Evolutionary conservation across 2,888 invertebrate genomes (phyloP).

Genomic region (Caenorhabditis afra): DNA sequence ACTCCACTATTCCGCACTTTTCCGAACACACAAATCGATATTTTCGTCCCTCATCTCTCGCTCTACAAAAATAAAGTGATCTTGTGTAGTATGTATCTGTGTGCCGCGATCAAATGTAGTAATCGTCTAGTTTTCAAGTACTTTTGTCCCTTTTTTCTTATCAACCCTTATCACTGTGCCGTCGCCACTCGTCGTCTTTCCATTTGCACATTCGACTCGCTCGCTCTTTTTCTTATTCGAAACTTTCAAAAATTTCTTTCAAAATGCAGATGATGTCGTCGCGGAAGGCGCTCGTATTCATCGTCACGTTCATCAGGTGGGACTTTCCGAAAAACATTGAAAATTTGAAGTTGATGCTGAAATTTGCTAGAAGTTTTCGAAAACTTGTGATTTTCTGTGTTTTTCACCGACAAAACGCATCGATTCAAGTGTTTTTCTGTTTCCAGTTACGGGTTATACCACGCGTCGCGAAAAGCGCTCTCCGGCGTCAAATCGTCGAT

Average conservation of each 20-base stretch:
- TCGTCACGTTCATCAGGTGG: conserved; percentile 74
- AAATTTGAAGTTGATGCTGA: no score
- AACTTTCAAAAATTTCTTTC: background rate
- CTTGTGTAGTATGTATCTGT: conserved; percentile 21
- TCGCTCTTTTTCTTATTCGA: background rate
- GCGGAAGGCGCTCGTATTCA: conserved; percentile 68
- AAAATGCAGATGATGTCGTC: conserved; percentile 45
- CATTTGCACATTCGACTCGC: no score
- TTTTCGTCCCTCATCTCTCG: background rate
- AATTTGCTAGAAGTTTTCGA: no score
- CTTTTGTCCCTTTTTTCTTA: conserved; percentile 34
- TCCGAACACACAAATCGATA: conserved; percentile 2
- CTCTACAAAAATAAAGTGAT: background rate
- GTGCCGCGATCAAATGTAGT: background rate
- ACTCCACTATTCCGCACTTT: conserved; percentile 1
- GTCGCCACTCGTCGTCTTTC: no score
- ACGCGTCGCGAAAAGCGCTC: conserved; percentile 77
- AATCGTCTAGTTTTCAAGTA: conserved; percentile 30
- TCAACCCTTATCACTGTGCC: no score
- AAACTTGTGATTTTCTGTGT: conserved; percentile 1
- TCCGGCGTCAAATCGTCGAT: conserved; percentile 79
- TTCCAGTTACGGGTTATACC: conserved; percentile 77
- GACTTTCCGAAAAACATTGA: conserved; percentile 8
- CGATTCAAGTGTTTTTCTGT: no score
- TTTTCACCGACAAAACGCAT: no score